phyloP scores from a whole-genome alignment of 2,113 vertebrate species.

The Chloropsis cyanopogon region DNA sequence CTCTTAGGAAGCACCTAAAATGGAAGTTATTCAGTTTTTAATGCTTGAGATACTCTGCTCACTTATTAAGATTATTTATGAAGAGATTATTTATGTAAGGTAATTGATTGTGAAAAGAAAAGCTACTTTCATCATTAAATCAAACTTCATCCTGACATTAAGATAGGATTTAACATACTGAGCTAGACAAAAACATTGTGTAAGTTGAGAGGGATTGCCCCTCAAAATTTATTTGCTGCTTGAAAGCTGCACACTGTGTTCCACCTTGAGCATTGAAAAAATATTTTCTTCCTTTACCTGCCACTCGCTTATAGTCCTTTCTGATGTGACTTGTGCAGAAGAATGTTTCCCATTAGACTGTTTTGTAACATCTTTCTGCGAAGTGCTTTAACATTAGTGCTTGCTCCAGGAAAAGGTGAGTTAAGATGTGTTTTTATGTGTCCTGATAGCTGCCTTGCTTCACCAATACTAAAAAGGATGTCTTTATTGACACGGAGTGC shows the following conservation, averaged over 20 bases:
- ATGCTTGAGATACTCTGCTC: not conserved
- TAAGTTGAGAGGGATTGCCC: not conserved
- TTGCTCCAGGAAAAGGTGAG: conserved; percentile 56
- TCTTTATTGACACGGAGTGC: not conserved
- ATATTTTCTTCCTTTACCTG: conserved; percentile 19
- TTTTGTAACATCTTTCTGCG: conserved; percentile 57
- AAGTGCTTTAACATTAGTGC: not conserved
- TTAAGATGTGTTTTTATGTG: not conserved
- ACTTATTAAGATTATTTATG: not conserved
- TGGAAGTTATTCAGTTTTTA: fast-evolving
- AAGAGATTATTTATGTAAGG: not conserved
- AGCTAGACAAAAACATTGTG: not conserved
- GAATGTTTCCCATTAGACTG: not conserved
- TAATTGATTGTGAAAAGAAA: not conserved
- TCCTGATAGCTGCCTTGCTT: not conserved
- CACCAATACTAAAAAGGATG: conserved; percentile 4
- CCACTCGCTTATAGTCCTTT: not conserved
- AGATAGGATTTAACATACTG: not conserved
- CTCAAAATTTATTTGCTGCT: not conserved
- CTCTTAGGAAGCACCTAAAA: not conserved
- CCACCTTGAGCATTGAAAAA: fast-evolving
- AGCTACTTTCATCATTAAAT: not conserved
- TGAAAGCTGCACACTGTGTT: not conserved
- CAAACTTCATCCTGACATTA: not conserved
- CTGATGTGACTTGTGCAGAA: not conserved